These are phyloP conservation scores for Sebastolobus altivelis DNA, from an alignment of 2,797 vertebrate species.

Conservation along the genomic window DNA sequence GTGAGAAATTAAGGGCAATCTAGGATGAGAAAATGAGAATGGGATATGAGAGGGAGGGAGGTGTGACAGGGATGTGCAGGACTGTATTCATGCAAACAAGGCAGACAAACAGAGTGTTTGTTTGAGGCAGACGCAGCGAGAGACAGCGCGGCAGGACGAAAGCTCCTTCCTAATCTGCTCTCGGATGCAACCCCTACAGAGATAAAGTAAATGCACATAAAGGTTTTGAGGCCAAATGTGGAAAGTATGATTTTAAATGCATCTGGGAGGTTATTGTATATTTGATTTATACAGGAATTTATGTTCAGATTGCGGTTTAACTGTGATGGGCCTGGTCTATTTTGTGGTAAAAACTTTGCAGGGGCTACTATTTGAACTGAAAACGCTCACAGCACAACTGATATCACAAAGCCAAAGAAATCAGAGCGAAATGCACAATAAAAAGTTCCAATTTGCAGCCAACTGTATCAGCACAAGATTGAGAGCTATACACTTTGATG, in stretches of 20 bases:
- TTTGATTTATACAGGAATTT: conserved; percentile 15
- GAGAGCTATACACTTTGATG: conserved; percentile 8
- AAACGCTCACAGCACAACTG: not conserved
- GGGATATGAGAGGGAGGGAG: conserved; percentile 18
- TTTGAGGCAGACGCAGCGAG: conserved; percentile 24
- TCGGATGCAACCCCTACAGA: conserved; percentile 21
- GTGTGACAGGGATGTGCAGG: conserved; percentile 17
- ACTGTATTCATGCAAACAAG: conserved; percentile 38
- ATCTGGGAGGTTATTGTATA: conserved; percentile 19
- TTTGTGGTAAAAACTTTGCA: conserved; percentile 9
- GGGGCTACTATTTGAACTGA: not conserved
- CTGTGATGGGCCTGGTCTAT: not conserved
- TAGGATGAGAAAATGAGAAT: conserved; percentile 55
- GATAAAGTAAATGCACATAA: conserved; percentile 39
- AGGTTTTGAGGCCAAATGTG: conserved; percentile 43
- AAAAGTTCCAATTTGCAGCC: not conserved
- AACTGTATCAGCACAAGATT: not conserved
- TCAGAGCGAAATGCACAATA: not conserved
- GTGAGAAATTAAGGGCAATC: conserved; percentile 64
- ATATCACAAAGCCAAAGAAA: not conserved
- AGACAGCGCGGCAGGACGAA: conserved; percentile 23
- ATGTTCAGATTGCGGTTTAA: not conserved
- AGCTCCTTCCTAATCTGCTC: conserved; percentile 38
- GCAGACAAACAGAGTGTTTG: conserved; percentile 55
- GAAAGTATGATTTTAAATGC: conserved; percentile 7